phyloP scores from a whole-genome alignment of 2,888 invertebrate genomes.

The Agrotis ipsilon region DNA sequence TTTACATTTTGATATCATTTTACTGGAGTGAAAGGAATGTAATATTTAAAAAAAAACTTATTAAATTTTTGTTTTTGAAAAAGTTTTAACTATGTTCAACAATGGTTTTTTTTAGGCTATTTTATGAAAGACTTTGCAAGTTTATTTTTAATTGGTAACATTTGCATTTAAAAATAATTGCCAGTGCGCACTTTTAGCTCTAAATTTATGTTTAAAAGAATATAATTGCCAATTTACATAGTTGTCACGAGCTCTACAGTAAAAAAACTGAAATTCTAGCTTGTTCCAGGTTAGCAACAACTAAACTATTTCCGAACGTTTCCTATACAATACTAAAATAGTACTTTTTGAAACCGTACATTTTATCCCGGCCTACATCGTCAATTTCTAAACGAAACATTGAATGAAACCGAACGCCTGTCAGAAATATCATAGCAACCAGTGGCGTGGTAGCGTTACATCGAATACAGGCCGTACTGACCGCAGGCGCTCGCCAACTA shows the following conservation, averaged over 20 bases:
- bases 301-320: too few species aligned
- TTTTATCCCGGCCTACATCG: too few species aligned
- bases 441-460: slow-evolving; percentile 24
- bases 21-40: neutral
- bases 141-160: neutral
- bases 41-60: neutral
- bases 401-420: slow-evolving; percentile 46
- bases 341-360: neutral
- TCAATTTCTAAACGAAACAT: slow-evolving; percentile 8
- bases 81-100: neutral
- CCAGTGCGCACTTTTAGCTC: neutral
- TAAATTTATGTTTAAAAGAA: neutral
- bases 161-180: slow-evolving; percentile 1
- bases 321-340: neutral
- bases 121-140: neutral
- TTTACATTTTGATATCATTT: neutral
- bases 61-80: neutral
- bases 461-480: slow-evolving; percentile 16
- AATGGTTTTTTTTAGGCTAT: neutral
- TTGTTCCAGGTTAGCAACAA: too few species aligned
- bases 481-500: slow-evolving; percentile 56
- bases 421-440: slow-evolving; percentile 56
- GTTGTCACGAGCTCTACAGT: neutral
- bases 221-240: neutral
- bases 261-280: neutral